These are phyloP conservation scores for Hypanus sabinus DNA, from an alignment of 2,113 vertebrate species.

Conservation along the genomic window DNA sequence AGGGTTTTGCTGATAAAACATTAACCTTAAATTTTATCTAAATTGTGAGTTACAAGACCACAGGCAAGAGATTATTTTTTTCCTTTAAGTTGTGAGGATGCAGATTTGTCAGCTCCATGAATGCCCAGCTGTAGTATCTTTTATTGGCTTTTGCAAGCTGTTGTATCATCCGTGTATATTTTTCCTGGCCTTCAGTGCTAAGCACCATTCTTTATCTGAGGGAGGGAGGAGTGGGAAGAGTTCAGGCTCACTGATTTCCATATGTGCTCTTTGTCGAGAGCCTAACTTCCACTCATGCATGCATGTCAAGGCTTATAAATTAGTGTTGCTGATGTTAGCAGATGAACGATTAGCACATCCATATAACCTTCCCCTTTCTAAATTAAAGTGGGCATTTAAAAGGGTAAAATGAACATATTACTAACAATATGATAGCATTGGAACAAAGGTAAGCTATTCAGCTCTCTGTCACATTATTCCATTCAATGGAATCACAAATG, in stretches of 20 bases:
- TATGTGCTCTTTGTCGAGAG: background rate
- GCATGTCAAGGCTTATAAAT: background rate
- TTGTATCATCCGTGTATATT: background rate
- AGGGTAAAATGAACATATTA: background rate
- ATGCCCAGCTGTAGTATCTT: background rate
- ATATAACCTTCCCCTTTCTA: background rate
- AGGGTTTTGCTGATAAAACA: background rate
- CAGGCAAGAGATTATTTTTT: background rate
- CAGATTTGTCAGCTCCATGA: background rate
- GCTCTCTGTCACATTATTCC: background rate
- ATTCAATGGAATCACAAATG: background rate
- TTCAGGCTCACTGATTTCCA: background rate
- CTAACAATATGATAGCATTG: background rate
- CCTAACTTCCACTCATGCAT: background rate
- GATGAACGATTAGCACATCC: background rate
- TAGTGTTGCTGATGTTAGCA: background rate
- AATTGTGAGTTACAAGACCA: background rate
- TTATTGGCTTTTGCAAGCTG: background rate
- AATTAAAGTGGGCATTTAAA: background rate
- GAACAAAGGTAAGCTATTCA: background rate
- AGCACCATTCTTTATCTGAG: background rate
- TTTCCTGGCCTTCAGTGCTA: background rate
- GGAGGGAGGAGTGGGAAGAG: background rate
- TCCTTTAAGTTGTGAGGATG: background rate
- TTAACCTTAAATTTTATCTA: background rate